Percentiles rank a stretch among this genome's conserved stretches.
Conservation (phyloP, 2,797 vertebrate genomes). For the Furcifer pardalis region DNA sequence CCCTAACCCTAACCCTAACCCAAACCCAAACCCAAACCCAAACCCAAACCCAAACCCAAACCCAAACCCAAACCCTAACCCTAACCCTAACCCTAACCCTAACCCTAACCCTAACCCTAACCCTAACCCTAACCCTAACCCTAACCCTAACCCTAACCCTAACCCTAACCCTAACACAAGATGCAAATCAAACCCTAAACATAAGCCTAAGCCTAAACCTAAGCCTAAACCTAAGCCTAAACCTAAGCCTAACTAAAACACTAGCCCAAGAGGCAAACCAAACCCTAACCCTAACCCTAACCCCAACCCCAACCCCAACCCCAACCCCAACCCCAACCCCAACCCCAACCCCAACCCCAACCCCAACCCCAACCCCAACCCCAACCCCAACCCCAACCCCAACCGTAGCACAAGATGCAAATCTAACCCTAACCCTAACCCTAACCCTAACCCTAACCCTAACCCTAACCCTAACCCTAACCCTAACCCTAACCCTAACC, state of each 20-base stretch:
- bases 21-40: not conserved
- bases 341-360: not conserved
- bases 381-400: not conserved
- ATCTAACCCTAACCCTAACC: not conserved
- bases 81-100: not conserved
- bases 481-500: slow-evolving; percentile 27
- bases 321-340: not conserved
- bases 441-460: slow-evolving; percentile 7
- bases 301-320: not conserved
- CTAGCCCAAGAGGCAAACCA: not conserved
- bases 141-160: not conserved
- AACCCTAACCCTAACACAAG: not conserved
- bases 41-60: not conserved
- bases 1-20: not conserved
- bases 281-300: not conserved
- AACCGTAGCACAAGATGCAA: not conserved
- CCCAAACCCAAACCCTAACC: not conserved
- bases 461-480: slow-evolving; percentile 2
- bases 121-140: not conserved
- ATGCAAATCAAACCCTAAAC: no score
- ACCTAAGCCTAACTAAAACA: not conserved
- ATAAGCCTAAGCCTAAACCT: not conserved
- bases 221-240: not conserved
- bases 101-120: not conserved
- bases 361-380: not conserved